Percentiles rank a stretch among this genome's conserved stretches.
Conservation (phyloP, 2,797 vertebrate species). For the Gastrophryne carolinensis region DNA sequence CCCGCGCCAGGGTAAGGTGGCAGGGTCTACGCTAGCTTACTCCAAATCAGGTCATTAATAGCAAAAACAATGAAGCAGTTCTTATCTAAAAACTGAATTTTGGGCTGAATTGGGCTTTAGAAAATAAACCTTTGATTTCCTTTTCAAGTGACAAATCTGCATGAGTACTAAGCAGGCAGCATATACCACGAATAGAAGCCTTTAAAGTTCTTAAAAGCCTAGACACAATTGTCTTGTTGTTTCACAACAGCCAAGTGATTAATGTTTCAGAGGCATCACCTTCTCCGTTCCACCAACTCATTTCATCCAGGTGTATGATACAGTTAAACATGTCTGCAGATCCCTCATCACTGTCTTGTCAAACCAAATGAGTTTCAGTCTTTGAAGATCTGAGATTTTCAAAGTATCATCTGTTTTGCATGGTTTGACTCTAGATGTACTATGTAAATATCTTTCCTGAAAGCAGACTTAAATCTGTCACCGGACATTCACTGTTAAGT, state of each 20-base stretch:
- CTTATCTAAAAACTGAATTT: too few species aligned
- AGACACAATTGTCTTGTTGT: not conserved
- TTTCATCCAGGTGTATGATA: conserved; percentile 2
- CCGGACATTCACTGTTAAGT: not conserved
- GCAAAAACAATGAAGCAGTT: too few species aligned
- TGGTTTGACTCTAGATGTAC: not conserved
- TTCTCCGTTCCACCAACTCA: not conserved
- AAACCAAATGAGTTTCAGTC: not conserved
- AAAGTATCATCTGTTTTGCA: not conserved
- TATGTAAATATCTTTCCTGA: not conserved
- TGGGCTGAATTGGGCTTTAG: too few species aligned
- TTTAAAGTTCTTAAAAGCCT: too few species aligned
- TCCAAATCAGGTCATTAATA: too few species aligned
- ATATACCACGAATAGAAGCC: too few species aligned
- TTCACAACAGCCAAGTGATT: not conserved
- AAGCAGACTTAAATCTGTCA: not conserved
- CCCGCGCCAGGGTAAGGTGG: too few species aligned
- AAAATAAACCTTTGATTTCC: too few species aligned
- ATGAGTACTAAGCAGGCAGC: too few species aligned
- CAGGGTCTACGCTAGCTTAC: too few species aligned
- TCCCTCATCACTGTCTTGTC: conserved; percentile 22
- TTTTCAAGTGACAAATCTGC: too few species aligned
- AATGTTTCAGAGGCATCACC: not conserved
- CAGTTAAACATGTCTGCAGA: conserved; percentile 8
- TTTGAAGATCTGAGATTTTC: conserved; percentile 32